Evolutionary conservation across 37 sponge, comb jelly and placozoan species (phyloP).

Genomic region (Theonella swinhoei): DNA sequence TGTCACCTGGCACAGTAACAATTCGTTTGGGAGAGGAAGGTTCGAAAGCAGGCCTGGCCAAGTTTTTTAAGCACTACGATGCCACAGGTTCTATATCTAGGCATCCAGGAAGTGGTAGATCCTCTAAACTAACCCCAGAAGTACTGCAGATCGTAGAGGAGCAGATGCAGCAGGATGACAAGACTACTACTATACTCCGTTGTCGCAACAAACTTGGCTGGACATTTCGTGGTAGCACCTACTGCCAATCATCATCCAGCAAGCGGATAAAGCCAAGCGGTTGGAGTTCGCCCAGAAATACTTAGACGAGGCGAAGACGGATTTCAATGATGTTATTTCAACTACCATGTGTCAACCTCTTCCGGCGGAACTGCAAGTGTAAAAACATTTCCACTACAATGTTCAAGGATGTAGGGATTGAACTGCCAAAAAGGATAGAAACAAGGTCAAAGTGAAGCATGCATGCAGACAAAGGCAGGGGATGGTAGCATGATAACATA

Average conservation of each 20-base stretch:
- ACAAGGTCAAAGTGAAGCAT: no score
- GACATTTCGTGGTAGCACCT: no score
- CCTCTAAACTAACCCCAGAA: slow-evolving; percentile 3
- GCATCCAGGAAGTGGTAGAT: slow-evolving; percentile 3
- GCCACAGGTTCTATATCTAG: not conserved
- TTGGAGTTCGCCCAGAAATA: slow-evolving; percentile 14
- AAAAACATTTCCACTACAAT: no score
- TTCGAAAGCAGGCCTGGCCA: slow-evolving; percentile 4
- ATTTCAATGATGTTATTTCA: not conserved
- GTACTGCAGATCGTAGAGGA: not conserved
- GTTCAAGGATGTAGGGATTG: no score
- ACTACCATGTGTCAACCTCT: slow-evolving; percentile 1
- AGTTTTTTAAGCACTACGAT: slow-evolving; percentile 6
- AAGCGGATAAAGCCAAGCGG: slow-evolving; percentile 17
- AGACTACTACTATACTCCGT: no score
- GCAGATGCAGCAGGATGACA: no score
- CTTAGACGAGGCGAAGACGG: not conserved
- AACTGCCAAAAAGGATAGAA: no score
- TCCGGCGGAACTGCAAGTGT: no score
- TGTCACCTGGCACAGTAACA: not conserved
- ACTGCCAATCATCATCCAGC: no score
- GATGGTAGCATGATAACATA: no score
- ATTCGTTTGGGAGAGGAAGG: slow-evolving; percentile 8
- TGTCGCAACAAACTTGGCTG: no score
- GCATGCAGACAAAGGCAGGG: no score